Percentiles rank a stretch among this genome's conserved stretches.
Evolutionary conservation across 2,113 vertebrate genomes (phyloP).

Genomic region (Argyrosomus japonicus): DNA sequence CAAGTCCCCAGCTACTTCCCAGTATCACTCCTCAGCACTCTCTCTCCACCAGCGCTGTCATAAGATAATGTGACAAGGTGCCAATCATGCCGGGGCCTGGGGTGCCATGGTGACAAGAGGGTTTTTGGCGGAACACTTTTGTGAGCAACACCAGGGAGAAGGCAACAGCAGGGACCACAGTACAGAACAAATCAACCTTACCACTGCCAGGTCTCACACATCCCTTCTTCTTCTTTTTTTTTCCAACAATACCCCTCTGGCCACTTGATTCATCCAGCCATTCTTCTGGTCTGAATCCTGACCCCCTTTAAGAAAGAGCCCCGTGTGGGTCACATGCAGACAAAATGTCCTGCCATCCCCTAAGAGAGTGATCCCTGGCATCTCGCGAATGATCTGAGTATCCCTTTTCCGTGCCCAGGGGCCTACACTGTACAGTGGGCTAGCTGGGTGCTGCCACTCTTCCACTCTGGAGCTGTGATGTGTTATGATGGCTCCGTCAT

Average conservation of each 20-base stretch:
- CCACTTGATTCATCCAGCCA: conserved; percentile 34
- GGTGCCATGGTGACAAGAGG: conserved; percentile 70
- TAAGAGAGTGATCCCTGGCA: conserved; percentile 54
- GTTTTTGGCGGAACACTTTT: conserved; percentile 75
- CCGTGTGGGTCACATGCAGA: conserved; percentile 54
- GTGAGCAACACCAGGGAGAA: conserved; percentile 78
- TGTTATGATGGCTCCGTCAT: conserved; percentile 78
- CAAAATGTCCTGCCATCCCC: conserved; percentile 58
- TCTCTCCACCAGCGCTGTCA: conserved; percentile 69
- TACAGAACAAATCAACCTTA: conserved; percentile 54
- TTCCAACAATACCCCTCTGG: conserved; percentile 50
- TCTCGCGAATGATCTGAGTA: conserved; percentile 57
- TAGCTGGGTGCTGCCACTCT: conserved; percentile 75
- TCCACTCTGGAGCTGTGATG: conserved; percentile 65
- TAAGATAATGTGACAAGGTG: conserved; percentile 80
- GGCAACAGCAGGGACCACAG: conserved; percentile 73
- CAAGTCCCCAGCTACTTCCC: conserved; percentile 74
- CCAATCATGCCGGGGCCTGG: conserved; percentile 77
- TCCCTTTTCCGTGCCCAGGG: conserved; percentile 51
- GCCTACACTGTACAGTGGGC: conserved; percentile 35
- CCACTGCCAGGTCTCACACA: conserved; percentile 56
- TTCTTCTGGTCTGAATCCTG: conserved; percentile 46
- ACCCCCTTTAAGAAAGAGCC: conserved; percentile 48
- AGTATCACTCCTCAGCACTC: conserved; percentile 64
- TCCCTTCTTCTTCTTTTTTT: conserved; percentile 17